Base-by-base conservation (phyloP, 2,888 invertebrate genomes). In the Cephalotes varians region DNA sequence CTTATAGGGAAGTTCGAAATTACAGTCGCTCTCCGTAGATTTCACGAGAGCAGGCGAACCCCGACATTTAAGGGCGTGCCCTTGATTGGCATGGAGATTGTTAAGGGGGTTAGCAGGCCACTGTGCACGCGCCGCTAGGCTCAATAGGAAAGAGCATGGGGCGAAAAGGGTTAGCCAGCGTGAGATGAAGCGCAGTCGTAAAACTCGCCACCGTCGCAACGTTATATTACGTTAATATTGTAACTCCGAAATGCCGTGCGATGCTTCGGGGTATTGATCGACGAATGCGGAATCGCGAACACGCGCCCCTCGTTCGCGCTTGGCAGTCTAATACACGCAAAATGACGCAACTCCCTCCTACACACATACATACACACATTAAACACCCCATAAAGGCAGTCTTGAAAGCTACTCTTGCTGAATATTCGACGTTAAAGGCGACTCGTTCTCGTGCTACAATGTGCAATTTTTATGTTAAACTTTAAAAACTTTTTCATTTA, bases 81-180 rank as follows among this genome's bases (percentile, higher is more conserved):
- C 87, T 87, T 86, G 88, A 90, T 90, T 90, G 90, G 89, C 82
- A 87, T 81, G 71, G 72, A 80, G 83, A 85, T 85, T 84, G 88
- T 88, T 88, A 82, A 84, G 87, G 83, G 86, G 87, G 88, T 85
- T 85, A 85, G 79, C 83, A 69, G 85, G 85, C 79, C 83, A 85
- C 60, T 25, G 82, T 83, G 82, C 77, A 79, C 71, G 71, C 71
- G 77, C 44, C 40, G 34, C 56, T 44, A 34, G 40, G 31, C 40
- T 31, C 40, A 37, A 69, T 69, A 69, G 71, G 69, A 69, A 56
- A 69, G 71, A 69, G 56, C 64, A 21, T 44, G 62, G 31, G 31
- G 12, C 18, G 21, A 44, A 44, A 56, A 67, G 71, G 71, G 56
- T 69, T 69, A 37, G 56, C 69, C 7, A 31, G 31, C 54, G 54